Percentiles rank a stretch among this genome's conserved stretches.
Conservation (phyloP, 92 coral and sea anemone genomes). For the Zoanthus gigantus region DNA sequence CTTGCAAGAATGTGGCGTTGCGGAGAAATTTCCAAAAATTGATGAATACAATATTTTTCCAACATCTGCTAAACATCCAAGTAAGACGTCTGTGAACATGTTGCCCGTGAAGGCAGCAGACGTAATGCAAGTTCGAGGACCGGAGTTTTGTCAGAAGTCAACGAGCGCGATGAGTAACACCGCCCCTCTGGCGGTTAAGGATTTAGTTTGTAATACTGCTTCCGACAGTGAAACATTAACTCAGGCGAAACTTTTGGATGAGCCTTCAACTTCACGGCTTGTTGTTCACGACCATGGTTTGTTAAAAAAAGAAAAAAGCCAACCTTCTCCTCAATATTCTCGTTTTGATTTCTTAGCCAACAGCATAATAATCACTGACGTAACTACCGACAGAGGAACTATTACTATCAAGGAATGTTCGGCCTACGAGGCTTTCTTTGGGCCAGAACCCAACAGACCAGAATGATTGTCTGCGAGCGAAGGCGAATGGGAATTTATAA, state of each 20-base stretch:
- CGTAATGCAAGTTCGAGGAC: background rate
- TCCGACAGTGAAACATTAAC: slow-evolving; percentile 1
- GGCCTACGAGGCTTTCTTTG: slow-evolving; percentile 95
- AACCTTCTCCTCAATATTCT: slow-evolving; percentile 71
- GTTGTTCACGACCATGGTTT: slow-evolving; percentile 38
- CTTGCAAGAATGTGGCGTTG: background rate
- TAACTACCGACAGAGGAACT: slow-evolving; percentile 94
- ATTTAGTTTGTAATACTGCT: slow-evolving; percentile 2
- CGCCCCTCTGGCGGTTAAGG: background rate
- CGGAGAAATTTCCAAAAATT: background rate
- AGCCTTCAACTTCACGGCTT: slow-evolving; percentile 33
- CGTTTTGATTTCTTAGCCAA: slow-evolving; percentile 93
- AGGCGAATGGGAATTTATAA: background rate
- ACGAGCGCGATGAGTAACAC: background rate
- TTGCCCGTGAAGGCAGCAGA: background rate
- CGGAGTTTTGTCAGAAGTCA: slow-evolving; percentile 20
- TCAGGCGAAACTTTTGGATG: slow-evolving; percentile 22
- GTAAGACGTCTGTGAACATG: background rate
- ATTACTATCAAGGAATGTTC: slow-evolving; percentile 96
- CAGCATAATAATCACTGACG: slow-evolving; percentile 96
- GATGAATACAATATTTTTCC: background rate
- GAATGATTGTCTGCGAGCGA: slow-evolving; percentile 7
- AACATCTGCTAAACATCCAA: background rate
- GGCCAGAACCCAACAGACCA: slow-evolving; percentile 63
- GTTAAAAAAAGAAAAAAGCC: slow-evolving; percentile 52